Percentiles rank a stretch among this genome's conserved stretches.
These are phyloP conservation scores for Agriopis leucophaearia DNA, from an alignment of 2,888 invertebrate species.

Conservation along the genomic window DNA sequence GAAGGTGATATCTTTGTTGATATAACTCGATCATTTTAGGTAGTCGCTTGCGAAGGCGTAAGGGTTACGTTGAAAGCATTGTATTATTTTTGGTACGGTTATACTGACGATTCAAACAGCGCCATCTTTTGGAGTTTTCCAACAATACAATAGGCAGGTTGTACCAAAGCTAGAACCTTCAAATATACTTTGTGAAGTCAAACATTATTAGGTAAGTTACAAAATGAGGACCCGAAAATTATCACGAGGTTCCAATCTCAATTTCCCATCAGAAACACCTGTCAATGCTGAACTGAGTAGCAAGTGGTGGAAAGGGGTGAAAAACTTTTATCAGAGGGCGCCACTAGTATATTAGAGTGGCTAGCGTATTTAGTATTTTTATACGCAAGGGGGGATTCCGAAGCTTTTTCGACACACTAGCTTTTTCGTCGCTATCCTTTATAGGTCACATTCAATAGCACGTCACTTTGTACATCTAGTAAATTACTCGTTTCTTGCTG, in stretches of 20 bases:
- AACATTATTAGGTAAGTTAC: no score
- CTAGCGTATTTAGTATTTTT: no score
- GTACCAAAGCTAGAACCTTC: background rate
- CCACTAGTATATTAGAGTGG: background rate
- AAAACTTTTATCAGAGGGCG: background rate
- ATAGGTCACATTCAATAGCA: no score
- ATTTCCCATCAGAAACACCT: no score
- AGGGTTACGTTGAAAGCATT: constrained; percentile 46
- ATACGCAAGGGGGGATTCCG: no score
- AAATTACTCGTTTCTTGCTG: no score
- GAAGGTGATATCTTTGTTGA: constrained; percentile 87
- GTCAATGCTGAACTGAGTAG: background rate
- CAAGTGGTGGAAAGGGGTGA: background rate
- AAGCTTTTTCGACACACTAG: no score
- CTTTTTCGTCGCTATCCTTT: no score
- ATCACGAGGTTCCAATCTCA: no score
- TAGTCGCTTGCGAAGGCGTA: constrained; percentile 49
- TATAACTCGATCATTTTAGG: constrained; percentile 68
- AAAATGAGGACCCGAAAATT: no score
- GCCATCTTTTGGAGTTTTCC: constrained; percentile 68
- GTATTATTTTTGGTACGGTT: constrained; percentile 69
- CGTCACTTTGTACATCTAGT: no score
- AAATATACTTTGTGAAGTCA: background rate
- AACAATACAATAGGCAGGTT: constrained; percentile 32
- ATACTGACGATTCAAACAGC: constrained; percentile 58